Evolutionary conservation across 2,888 invertebrate genomes (phyloP).

Genomic region (Mesorhabditis spiculigera): DNA sequence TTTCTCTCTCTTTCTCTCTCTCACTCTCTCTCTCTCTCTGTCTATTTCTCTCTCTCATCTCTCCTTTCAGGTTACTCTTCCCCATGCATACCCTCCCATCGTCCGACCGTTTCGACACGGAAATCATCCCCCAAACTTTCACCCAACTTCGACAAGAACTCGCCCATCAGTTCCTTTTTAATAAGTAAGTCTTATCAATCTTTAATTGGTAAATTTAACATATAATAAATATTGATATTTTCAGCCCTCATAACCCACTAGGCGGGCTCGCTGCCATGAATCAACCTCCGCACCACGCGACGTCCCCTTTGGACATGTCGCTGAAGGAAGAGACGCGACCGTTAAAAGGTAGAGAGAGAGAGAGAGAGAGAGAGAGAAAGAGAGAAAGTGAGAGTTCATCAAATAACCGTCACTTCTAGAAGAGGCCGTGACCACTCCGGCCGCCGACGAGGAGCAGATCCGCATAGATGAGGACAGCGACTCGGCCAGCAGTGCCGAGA

Average conservation of each 20-base stretch:
- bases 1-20: too few relatives aligned
- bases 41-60: not conserved
- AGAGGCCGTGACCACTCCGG: not conserved
- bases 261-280: not conserved
- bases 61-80: slow-evolving; percentile 7
- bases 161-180: not conserved
- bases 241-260: not conserved
- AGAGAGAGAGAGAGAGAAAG: too few relatives aligned
- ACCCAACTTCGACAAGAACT: not conserved
- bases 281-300: not conserved
- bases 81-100: slow-evolving; percentile 9
- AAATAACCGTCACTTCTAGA: not conserved
- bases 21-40: too few relatives aligned
- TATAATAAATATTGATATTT: not conserved
- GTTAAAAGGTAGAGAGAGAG: not conserved
- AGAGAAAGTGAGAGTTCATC: too few relatives aligned
- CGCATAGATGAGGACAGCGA: slow-evolving; percentile 18
- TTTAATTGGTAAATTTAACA: not conserved
- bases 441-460: not conserved
- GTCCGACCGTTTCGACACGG: slow-evolving; percentile 10
- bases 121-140: slow-evolving; percentile 13
- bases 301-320: not conserved
- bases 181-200: not conserved
- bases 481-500: slow-evolving; percentile 18
- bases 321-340: not conserved